phyloP scores from a whole-genome alignment of 2,888 invertebrate genomes.

The Zaprionus bogoriensis region DNA sequence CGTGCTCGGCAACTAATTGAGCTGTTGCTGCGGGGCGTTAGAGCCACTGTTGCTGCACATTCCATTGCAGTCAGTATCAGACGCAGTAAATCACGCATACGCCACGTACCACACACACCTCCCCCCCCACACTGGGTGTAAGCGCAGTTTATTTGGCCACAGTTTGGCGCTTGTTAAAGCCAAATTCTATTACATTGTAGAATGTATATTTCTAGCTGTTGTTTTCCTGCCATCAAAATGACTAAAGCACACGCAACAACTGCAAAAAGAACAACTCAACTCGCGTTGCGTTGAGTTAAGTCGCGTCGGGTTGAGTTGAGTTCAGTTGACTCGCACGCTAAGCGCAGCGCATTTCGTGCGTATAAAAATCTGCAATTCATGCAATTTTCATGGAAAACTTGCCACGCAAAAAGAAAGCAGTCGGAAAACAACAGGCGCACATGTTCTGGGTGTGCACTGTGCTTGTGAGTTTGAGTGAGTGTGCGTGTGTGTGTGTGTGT shows the following conservation, averaged over 20 bases:
- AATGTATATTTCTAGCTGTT: slow-evolving; percentile 7
- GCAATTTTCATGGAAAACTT: slow-evolving; percentile 79
- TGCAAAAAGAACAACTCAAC: slow-evolving; percentile 30
- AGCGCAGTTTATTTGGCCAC: slow-evolving; percentile 62
- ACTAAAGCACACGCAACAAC: slow-evolving; percentile 63
- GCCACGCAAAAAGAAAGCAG: slow-evolving; percentile 48
- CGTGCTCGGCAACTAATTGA: slow-evolving; percentile 46
- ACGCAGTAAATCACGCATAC: slow-evolving; percentile 51
- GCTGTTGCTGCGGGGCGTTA: slow-evolving; percentile 39
- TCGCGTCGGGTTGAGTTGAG: slow-evolving; percentile 24
- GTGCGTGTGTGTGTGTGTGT: slow-evolving; percentile 25
- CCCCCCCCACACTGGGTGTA: neutral
- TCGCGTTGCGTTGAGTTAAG: slow-evolving; percentile 24
- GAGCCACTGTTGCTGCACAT: slow-evolving; percentile 2
- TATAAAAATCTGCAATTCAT: slow-evolving; percentile 78
- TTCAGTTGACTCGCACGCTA: slow-evolving; percentile 34
- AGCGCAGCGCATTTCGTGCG: slow-evolving; percentile 72
- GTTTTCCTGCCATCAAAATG: slow-evolving; percentile 61
- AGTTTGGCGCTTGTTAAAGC: slow-evolving; percentile 52
- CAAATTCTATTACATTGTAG: slow-evolving; percentile 62
- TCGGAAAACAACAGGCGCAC: slow-evolving; percentile 32
- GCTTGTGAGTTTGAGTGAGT: slow-evolving; percentile 13
- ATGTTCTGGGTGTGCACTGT: slow-evolving; percentile 3
- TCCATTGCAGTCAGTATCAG: slow-evolving; percentile 11
- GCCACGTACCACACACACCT: slow-evolving; percentile 42